Percentiles rank a stretch among this genome's conserved stretches.
phyloP scores from a whole-genome alignment of 1,140 invertebrate species.

The Prorops nasuta region DNA sequence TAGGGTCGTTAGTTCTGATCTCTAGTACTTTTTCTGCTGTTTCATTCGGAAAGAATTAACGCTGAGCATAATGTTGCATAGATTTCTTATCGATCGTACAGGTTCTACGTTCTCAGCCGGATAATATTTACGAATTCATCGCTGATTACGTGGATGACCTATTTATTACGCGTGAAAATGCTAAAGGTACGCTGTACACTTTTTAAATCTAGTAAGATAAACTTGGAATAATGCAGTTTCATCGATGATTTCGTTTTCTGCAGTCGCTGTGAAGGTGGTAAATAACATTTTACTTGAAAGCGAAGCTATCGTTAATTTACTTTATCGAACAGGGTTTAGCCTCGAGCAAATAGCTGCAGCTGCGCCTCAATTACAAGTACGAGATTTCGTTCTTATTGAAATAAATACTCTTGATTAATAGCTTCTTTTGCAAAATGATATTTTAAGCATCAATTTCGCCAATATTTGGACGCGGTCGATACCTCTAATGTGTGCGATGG shows the following conservation, averaged over 20 bases:
- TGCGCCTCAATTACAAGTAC: constrained; percentile 44
- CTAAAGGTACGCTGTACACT: constrained; percentile 45
- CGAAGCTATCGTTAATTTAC: constrained; percentile 45
- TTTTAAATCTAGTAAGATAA: too few species aligned
- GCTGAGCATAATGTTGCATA: too few species aligned
- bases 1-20: constrained; percentile 25
- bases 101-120: constrained; percentile 64
- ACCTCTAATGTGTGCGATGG: constrained; percentile 20
- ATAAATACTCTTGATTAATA: background rate
- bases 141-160: constrained; percentile 68
- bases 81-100: constrained; percentile 18
- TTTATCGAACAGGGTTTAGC: constrained; percentile 46
- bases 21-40: constrained; percentile 2
- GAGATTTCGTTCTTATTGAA: constrained; percentile 13
- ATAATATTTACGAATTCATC: constrained; percentile 64
- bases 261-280: constrained; percentile 49
- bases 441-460: constrained; percentile 44
- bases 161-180: constrained; percentile 66
- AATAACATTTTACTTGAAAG: constrained; percentile 49
- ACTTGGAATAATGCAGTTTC: background rate
- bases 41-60: too few species aligned
- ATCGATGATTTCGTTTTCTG: background rate
- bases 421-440: constrained; percentile 1
- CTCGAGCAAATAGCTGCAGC: constrained; percentile 48
- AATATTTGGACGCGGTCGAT: constrained; percentile 36